phyloP scores from a whole-genome alignment of 2,888 invertebrate genomes.

The Cremastobaeus sp. region DNA sequence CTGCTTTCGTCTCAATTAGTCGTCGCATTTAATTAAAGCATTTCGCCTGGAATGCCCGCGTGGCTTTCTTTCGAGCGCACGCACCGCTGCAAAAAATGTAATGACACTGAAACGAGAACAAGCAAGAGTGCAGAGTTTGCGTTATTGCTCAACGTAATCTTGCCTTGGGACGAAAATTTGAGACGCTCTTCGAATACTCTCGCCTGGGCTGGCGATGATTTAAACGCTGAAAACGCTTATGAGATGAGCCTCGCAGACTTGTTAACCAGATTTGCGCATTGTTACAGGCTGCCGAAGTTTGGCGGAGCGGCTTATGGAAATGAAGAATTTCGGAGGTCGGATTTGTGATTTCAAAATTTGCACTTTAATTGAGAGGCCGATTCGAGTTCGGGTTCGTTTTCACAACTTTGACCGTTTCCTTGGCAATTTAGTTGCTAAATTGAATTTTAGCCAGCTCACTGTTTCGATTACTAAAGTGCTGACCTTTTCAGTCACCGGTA shows the following conservation, averaged over 20 bases:
- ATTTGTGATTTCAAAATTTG: no score
- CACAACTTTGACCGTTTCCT: no score
- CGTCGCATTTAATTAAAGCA: slow-evolving; percentile 70
- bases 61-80: slow-evolving; percentile 28
- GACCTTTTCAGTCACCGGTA: no score
- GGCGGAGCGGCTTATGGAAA: no score
- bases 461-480: no score
- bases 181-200: slow-evolving; percentile 24
- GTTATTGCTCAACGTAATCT: slow-evolving; percentile 67
- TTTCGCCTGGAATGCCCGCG: slow-evolving; percentile 68
- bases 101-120: slow-evolving; percentile 74
- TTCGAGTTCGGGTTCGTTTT: no score
- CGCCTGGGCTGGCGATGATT: not conserved
- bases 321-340: slow-evolving; percentile 7
- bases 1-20: slow-evolving; percentile 76
- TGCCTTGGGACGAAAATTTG: slow-evolving; percentile 33
- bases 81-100: slow-evolving; percentile 67
- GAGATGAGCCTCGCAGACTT: slow-evolving; percentile 12
- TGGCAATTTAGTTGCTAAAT: no score
- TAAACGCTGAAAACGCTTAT: slow-evolving; percentile 7
- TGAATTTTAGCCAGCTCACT: no score
- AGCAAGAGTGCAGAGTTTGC: slow-evolving; percentile 70
- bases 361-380: no score
- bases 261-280: slow-evolving; percentile 23
- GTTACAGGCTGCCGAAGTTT: no score